A percentile compares a stretch with the other conserved stretches of the same genome.
phyloP scores from a whole-genome alignment of 2,888 invertebrate genomes.

The Drosophila cracens region DNA sequence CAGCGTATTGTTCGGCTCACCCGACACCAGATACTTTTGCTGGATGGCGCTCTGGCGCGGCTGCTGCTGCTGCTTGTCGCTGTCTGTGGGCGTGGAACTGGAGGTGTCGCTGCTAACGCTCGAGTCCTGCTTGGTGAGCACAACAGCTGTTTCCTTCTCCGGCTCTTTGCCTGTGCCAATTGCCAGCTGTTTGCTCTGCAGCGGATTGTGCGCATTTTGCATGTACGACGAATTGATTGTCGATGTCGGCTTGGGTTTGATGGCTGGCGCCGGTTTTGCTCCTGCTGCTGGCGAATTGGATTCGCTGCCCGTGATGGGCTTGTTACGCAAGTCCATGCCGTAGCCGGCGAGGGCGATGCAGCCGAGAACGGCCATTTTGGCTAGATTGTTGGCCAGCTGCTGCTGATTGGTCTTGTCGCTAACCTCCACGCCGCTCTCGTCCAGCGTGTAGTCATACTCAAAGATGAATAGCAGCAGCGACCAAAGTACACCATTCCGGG shows the following conservation, averaged over 20 bases:
- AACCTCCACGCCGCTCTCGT: constrained; percentile 97
- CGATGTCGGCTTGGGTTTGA: constrained; percentile 53
- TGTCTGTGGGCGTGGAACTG: constrained; percentile 72
- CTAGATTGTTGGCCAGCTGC: constrained; percentile 96
- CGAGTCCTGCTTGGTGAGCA: constrained; percentile 75
- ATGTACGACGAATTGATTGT: constrained; percentile 80
- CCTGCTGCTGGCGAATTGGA: constrained; percentile 45
- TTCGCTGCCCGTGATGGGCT: constrained; percentile 66
- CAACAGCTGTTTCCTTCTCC: constrained; percentile 44
- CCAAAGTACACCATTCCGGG: constrained; percentile 95
- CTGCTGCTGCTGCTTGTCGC: constrained; percentile 59
- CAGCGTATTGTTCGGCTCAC: constrained; percentile 86
- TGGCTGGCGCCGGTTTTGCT: constrained; percentile 49
- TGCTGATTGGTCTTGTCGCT: constrained; percentile 94
- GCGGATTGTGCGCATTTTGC: constrained; percentile 84
- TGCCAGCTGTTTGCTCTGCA: constrained; percentile 83
- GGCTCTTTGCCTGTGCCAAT: constrained; percentile 65
- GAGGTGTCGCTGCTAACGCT: constrained; percentile 75
- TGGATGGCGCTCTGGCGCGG: constrained; percentile 52
- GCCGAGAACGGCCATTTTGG: constrained; percentile 93
- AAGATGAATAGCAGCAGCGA: constrained; percentile 95
- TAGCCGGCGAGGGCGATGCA: constrained; percentile 93
- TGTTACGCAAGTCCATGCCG: constrained; percentile 75
- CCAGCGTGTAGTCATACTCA: constrained; percentile 98
- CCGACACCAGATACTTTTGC: constrained; percentile 77